Evolutionary conservation across 35 echinoderm and acorn worm genomes (phyloP), one percentile per base, ranked within the genome.

Genomic region (Apostichopus parvimensis): DNA sequence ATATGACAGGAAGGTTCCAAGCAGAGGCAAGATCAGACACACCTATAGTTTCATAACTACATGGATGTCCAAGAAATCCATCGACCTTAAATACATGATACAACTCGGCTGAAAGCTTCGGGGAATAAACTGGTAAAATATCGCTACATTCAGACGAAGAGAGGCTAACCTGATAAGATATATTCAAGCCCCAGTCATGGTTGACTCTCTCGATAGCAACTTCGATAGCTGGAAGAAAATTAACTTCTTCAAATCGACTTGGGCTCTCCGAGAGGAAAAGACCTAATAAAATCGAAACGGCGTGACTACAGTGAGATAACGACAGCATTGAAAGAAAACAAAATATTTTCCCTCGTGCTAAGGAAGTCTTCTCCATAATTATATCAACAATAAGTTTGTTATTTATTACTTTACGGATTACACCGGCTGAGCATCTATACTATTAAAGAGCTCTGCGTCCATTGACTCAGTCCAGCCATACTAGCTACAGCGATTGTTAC

Each of bases 1-100:
- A 79, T 1, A 97, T 53, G 56, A 97, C 77, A 4, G 95, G 95
- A 6, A 97, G 21, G 28, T 97, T 95, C 93, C 95, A 97, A 23
- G 56, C 83, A 0, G 91, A 79, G 1, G 95, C 95, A 6, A 97
- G 23, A 56, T 94, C 95, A 9, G 91, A 91, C 1, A 95, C 75
- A 2, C 77, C 80, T 13, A 79, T 45, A 0, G 82, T 79, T 57
- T 94, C 83, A 72, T 93, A 54, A 21, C 93, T 93, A 53, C 95
- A 97, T 3, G 79, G 86, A 9, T 88, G 93, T 7, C 95, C 95
- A 12, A 97, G 17, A 76, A 94, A 94, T 5, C 61, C 87, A 26
- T 82, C 57, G 18, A 95, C 57, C 5, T 77, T 53, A 26, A 91
- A 13, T 4, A 10, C 22, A 12, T 85, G 64, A n/a, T 71, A 77